phyloP scores from a whole-genome alignment of 1,140 invertebrate species.

The Yoshiicerus persimilis region DNA sequence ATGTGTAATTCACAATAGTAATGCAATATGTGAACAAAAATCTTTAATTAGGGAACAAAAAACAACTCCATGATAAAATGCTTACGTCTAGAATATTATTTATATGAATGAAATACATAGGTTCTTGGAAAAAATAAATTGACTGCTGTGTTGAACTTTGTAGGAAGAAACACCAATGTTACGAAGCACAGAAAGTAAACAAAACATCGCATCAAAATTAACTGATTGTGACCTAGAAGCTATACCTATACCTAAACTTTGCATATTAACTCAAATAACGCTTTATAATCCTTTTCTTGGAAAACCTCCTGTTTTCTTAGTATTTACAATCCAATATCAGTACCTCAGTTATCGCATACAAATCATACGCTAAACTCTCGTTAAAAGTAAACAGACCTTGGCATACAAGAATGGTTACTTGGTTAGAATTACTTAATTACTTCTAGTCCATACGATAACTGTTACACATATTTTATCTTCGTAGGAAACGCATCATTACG shows the following conservation, averaged over 20 bases:
- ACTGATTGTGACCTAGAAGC: neutral
- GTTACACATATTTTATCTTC: neutral
- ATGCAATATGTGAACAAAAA: neutral
- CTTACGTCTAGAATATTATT: neutral
- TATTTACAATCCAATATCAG: neutral
- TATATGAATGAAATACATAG: too few species aligned
- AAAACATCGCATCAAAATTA: neutral
- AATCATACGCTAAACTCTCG: neutral
- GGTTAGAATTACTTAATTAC: neutral
- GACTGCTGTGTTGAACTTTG: neutral
- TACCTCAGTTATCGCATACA: neutral
- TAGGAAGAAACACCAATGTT: neutral
- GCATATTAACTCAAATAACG: neutral
- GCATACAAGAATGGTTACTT: neutral
- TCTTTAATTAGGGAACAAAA: neutral
- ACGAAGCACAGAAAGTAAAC: neutral
- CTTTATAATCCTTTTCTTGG: neutral
- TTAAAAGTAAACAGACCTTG: neutral
- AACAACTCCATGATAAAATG: neutral
- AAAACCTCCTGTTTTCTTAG: neutral
- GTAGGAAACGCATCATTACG: neutral
- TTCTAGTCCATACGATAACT: neutral
- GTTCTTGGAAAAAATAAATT: neutral
- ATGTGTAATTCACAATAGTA: neutral
- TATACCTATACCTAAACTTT: neutral